Evolutionary conservation across 2,888 invertebrate genomes (phyloP).

Genomic region (Drosophila borealis): DNA sequence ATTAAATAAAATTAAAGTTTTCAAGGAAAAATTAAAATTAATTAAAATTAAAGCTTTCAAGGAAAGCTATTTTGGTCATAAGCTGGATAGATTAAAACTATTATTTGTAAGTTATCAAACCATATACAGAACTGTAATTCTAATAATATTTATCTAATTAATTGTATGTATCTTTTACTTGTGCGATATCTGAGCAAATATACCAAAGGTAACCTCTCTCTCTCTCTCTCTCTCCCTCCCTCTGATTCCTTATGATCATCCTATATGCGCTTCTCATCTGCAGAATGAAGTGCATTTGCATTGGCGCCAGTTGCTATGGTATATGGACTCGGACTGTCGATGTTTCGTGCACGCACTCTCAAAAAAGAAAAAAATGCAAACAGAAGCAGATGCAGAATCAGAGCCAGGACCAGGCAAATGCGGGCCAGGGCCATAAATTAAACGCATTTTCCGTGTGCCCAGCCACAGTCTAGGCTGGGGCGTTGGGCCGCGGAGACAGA

Average conservation of each 20-base stretch:
- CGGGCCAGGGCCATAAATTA: conserved; percentile 66
- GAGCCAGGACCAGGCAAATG: conserved; percentile 27
- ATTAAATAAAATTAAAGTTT: too few relatives aligned
- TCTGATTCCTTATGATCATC: neutral
- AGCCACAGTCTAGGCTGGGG: conserved; percentile 25
- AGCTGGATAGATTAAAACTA: too few relatives aligned
- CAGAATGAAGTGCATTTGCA: conserved; percentile 51
- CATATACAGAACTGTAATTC: too few relatives aligned
- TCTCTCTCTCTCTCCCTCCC: neutral
- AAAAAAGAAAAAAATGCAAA: conserved; percentile 3
- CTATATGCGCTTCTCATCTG: conserved; percentile 8
- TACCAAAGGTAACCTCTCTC: neutral
- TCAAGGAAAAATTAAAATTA: too few relatives aligned
- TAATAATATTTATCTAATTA: too few relatives aligned
- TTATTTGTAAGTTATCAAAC: too few relatives aligned
- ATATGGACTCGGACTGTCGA: conserved; percentile 43
- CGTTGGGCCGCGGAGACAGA: conserved; percentile 12
- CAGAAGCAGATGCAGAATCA: conserved; percentile 24
- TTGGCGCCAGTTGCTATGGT: conserved; percentile 54
- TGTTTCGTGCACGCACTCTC: conserved; percentile 50
- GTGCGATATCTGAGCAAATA: too few relatives aligned
- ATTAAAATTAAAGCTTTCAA: too few relatives aligned
- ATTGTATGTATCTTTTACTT: neutral
- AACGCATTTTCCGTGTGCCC: conserved; percentile 70
- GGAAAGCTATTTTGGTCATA: too few relatives aligned